Evolutionary conservation across 23 tunicate genomes (phyloP), one percentile per base, ranked within the genome.

Genomic region (Corella eumyota): DNA sequence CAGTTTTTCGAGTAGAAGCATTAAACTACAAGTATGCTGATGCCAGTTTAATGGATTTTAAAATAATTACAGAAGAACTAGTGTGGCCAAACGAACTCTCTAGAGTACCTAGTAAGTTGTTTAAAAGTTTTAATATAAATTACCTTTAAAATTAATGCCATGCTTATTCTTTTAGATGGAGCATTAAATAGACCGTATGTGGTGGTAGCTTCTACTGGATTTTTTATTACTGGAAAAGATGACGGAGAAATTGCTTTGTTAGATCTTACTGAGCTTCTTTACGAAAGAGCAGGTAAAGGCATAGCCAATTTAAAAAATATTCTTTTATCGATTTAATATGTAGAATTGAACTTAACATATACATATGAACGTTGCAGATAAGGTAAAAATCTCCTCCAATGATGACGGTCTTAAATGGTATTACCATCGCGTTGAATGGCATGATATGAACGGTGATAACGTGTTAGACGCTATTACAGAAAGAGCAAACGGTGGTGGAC

Each of bases 401-500:
- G 67, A 74, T 1, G 57, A 45, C 25, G 94, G 73, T 1, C 70
- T 63, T 6, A 26, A 28, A 3, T 90, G 81, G 82, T 90, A 74
- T 44, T 90, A 90, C 57, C 97, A 90, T 52, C 81, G 90, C 17
- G 80, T 90, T 15, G 82, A 77, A 47, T 90, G 97, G 97, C 56
- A 63, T 45, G 97, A 90, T 65, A 80, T 90, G 97, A 82, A 90
- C 44, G 35, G 66, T 13, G 97, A 90, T 50, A 91, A 91, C 22
- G 68, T 55, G 34, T 25, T 34, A 4, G 97, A 90, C 58, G 72
- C 72, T 2, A 65, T 90, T 25, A 80, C 92, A 9, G 97, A 67
- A 44, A 35, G 97, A 45, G 81, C 94, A 30, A 77, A 84, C 38
- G 94, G 94, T 6, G 72, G 75, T 34, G 94, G 76, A 34, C 76